Base-by-base conservation (phyloP, 2,113 vertebrate species). In the Nothobranchius kuhntae region DNA sequence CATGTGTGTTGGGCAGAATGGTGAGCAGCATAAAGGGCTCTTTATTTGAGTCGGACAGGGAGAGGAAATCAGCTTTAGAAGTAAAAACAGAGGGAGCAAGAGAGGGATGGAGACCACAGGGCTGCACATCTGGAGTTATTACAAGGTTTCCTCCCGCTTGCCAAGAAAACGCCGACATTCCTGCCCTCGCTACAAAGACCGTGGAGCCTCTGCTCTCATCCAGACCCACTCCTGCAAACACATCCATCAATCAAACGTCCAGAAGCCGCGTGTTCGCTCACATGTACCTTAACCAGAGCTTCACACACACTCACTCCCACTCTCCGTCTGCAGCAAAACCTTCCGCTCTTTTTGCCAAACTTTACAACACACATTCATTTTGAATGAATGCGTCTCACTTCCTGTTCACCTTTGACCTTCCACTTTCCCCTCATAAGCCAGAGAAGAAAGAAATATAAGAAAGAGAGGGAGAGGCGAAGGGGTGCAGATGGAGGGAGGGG, bases 51-150 rank as follows among this genome's bases (percentile, higher is more conserved):
- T 81, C 63, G 88, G 89, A 93, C 90, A 93, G 91, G 84, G 89
- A 93, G 88, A 94, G 92, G 92, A 93, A 94, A 94, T 93, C 91
- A 89, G 90, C 89, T 89, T 92, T 87, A 91, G 89, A 90, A 92
- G 90, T 89, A 92, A 93, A 94, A 94, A 93, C 79, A 77, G 86
- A 81, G 82, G 64, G 92, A 90, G 90, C 75, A 77, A 79, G 86
- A 86, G 81, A 78, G 83, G 74, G 84, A 88, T 86, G 89, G 89
- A 91, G 84, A 84, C 90, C 90, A 91, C 90, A 91, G 92, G 85
- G 90, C 92, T 84, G 87, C 95, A 96, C 96, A 98, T 98, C 96
- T 98, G 96, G 96, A 96, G 96, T 93, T 92, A 36, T 92, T 96
- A 93, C 85, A 92, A 75, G 88, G 88, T 87, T 92, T 91, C 90